phyloP scores from a whole-genome alignment of 2,888 invertebrate genomes.

The Chrysodeixis includens region DNA sequence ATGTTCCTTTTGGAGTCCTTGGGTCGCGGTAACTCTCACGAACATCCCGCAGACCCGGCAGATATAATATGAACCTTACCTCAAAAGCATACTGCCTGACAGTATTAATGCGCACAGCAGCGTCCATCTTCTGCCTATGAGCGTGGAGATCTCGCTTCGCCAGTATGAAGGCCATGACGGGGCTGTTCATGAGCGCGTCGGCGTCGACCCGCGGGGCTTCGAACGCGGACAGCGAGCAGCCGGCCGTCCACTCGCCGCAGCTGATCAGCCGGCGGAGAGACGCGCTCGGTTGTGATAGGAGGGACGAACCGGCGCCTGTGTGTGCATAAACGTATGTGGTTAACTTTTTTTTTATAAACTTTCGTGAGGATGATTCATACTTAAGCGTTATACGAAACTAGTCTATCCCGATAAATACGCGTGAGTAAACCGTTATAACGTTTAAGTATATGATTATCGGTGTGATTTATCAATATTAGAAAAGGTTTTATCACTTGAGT shows the following conservation, averaged over 20 bases:
- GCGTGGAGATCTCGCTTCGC: conserved; percentile 95
- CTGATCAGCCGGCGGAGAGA: conserved; percentile 94
- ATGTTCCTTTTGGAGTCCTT: too few relatives aligned
- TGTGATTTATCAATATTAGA: too few relatives aligned
- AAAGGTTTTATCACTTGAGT: too few relatives aligned
- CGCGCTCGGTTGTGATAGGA: conserved; percentile 96
- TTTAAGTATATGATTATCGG: too few relatives aligned
- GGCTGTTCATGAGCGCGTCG: conserved; percentile 92
- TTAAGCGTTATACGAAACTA: too few relatives aligned
- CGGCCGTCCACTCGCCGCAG: conserved; percentile 71
- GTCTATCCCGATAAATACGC: too few relatives aligned
- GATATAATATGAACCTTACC: conserved; percentile 77
- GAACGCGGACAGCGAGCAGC: conserved; percentile 77
- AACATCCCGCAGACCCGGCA: too few relatives aligned
- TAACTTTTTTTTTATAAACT: too few relatives aligned
- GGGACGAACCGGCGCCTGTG: conserved; percentile 93
- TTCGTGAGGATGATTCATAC: too few relatives aligned
- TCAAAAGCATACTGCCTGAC: conserved; percentile 96
- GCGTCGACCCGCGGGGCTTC: conserved; percentile 82
- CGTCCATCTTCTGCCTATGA: conserved; percentile 95
- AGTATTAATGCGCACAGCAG: conserved; percentile 94
- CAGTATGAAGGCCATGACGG: conserved; percentile 96
- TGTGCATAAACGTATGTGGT: too few relatives aligned
- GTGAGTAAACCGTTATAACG: too few relatives aligned
- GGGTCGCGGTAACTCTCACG: too few relatives aligned